Evolutionary conservation across 2,113 vertebrate species (phyloP).

Genomic region (Sialia sialis): DNA sequence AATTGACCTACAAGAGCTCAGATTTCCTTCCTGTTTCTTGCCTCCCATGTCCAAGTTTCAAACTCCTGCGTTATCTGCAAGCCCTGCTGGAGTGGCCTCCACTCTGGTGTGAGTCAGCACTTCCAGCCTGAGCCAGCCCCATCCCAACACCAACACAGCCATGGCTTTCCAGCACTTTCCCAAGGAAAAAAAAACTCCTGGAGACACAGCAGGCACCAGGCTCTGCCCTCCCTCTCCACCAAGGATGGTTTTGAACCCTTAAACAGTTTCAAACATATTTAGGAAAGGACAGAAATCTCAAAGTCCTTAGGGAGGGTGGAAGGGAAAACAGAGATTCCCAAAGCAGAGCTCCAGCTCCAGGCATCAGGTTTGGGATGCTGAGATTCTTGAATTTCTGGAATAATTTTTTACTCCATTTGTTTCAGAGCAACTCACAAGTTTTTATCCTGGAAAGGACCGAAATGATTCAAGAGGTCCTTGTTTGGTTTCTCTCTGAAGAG

Average conservation of each 20-base stretch:
- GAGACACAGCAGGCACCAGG: background rate
- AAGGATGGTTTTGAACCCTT: background rate
- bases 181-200: background rate
- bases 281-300: background rate
- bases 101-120: background rate
- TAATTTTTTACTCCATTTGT: accelerated
- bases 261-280: background rate
- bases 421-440: background rate
- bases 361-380: background rate
- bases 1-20: constrained; percentile 33
- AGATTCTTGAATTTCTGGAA: background rate
- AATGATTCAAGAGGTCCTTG: background rate
- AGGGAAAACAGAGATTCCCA: background rate
- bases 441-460: background rate
- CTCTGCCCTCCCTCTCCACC: background rate
- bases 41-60: background rate
- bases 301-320: accelerated
- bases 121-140: background rate
- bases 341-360: background rate
- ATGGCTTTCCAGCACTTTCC: background rate
- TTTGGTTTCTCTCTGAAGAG: background rate
- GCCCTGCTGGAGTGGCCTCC: background rate
- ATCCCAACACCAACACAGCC: background rate
- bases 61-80: background rate
- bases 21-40: constrained; percentile 62